phyloP scores from a whole-genome alignment of 2,797 vertebrate genomes.

The Xyrichtys novacula region DNA sequence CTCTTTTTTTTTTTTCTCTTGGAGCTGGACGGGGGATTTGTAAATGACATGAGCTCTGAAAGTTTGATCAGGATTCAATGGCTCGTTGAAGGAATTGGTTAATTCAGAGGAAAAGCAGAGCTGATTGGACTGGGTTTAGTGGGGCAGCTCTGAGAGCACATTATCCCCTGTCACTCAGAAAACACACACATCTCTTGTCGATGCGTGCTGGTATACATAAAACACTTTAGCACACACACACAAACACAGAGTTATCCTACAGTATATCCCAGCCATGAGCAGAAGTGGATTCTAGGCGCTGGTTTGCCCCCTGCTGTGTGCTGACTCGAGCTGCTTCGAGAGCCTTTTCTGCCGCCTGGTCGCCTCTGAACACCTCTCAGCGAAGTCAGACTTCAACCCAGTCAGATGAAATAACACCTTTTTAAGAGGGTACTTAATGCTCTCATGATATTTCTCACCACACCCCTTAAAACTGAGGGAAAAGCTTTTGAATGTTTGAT shows the following conservation, averaged over 20 bases:
- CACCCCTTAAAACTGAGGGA: neutral
- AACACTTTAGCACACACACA: constrained; percentile 30
- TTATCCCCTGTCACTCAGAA: constrained; percentile 58
- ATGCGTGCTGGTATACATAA: constrained; percentile 31
- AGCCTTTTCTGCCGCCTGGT: constrained; percentile 7
- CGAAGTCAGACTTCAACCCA: constrained; percentile 11
- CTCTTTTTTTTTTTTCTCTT: constrained; percentile 31
- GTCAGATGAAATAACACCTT: constrained; percentile 4
- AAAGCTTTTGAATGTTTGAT: neutral
- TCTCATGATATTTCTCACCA: neutral
- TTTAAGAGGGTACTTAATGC: neutral
- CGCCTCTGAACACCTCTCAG: neutral
- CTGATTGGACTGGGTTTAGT: constrained; percentile 38
- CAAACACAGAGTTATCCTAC: constrained; percentile 23
- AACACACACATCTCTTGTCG: constrained; percentile 37
- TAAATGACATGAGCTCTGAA: constrained; percentile 55
- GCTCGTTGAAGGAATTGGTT: constrained; percentile 59
- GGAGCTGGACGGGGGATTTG: constrained; percentile 59
- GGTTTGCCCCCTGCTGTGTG: constrained; percentile 79
- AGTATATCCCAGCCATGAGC: constrained; percentile 12
- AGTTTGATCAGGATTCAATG: constrained; percentile 73
- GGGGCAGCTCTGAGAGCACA: constrained; percentile 33
- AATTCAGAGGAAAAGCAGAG: constrained; percentile 50
- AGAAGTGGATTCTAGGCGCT: constrained; percentile 63
- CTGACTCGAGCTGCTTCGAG: constrained; percentile 49